Evolutionary conservation across 2,113 vertebrate species (phyloP), one percentile per base, ranked within the genome.

Genomic region (Triplophysa dalaica): DNA sequence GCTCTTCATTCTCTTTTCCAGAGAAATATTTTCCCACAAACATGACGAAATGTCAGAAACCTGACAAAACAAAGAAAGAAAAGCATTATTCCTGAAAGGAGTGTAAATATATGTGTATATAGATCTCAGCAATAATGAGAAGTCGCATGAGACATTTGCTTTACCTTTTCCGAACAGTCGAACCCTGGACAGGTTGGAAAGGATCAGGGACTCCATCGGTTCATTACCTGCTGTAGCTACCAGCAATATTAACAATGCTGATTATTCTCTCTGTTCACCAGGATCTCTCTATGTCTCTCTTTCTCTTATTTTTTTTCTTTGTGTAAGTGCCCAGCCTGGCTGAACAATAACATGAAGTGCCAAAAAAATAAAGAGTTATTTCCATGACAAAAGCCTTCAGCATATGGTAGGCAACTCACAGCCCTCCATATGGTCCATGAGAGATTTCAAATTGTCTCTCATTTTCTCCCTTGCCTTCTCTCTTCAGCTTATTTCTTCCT

Each of bases 311-410:
- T 82, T 60, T 82, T 90, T 84, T 86, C 79, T 89, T 90, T 87
- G 88, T 92, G 87, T 88, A 89, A 89, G 86, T 93, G 90, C 90
- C 90, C 89, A 89, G 89, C 90, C 90, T 87, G 91, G 89, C 92
- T 93, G 92, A 84, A 89, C 91, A 90, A 89, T 90, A 91, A 92
- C 74, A 80, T 91, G 84, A 93, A 93, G 92, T 93, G 93, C 93
- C 93, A 94, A 94, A 94, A 94, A 84, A 85, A 58, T 70, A 79
- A 80, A 93, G 89, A 92, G 89, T 91, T 88, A 94, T 94, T 93
- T 93, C 92, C 93, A 93, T 93, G 88, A 93, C 92, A 93, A 94
- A 94, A 94, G 93, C 92, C 92, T 93, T 92, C 90, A 91, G 91
- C 93, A 93, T 92, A 93, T 93, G 93, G 92, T 88, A 84, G 92